Conservation (phyloP, 2,888 invertebrate species). For the Leucoma salicis region DNA sequence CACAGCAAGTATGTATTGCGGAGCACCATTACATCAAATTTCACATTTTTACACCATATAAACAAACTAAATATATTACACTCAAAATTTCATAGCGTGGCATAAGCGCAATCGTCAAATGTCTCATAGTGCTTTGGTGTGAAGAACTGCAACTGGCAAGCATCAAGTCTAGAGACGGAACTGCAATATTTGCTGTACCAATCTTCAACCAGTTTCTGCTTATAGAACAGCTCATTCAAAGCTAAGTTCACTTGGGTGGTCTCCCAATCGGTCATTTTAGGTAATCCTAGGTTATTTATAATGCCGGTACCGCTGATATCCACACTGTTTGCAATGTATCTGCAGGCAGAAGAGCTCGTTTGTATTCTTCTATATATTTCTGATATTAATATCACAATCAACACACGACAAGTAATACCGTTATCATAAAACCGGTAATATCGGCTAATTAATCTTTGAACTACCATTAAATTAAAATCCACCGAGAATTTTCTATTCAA, state of each 20-base stretch:
- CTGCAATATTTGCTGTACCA: slow-evolving; percentile 59
- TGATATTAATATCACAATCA: background rate
- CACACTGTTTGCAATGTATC: slow-evolving; percentile 67
- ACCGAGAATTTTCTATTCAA: too few species aligned
- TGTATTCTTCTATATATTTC: slow-evolving; percentile 28
- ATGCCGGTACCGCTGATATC: slow-evolving; percentile 73
- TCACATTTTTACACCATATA: background rate
- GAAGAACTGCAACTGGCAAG: slow-evolving; percentile 52
- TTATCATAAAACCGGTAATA: too few species aligned
- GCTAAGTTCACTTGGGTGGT: slow-evolving; percentile 58
- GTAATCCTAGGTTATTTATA: slow-evolving; percentile 68
- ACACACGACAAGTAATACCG: background rate
- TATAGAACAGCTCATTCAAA: slow-evolving; percentile 49
- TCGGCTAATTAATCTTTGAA: too few species aligned
- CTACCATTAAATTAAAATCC: too few species aligned
- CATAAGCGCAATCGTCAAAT: slow-evolving; percentile 64
- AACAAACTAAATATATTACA: slow-evolving; percentile 10
- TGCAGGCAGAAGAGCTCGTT: slow-evolving; percentile 54
- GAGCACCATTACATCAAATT: too few species aligned
- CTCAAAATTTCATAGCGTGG: slow-evolving; percentile 37
- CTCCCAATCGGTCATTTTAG: slow-evolving; percentile 69
- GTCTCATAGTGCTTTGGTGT: slow-evolving; percentile 33
- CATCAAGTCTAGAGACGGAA: slow-evolving; percentile 44
- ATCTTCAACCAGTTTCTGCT: slow-evolving; percentile 42
- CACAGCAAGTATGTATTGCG: too few species aligned